Percentiles rank a stretch among this genome's conserved stretches.
Evolutionary conservation across 2,113 vertebrate genomes (phyloP).

Genomic region (Taxidea taxus): DNA sequence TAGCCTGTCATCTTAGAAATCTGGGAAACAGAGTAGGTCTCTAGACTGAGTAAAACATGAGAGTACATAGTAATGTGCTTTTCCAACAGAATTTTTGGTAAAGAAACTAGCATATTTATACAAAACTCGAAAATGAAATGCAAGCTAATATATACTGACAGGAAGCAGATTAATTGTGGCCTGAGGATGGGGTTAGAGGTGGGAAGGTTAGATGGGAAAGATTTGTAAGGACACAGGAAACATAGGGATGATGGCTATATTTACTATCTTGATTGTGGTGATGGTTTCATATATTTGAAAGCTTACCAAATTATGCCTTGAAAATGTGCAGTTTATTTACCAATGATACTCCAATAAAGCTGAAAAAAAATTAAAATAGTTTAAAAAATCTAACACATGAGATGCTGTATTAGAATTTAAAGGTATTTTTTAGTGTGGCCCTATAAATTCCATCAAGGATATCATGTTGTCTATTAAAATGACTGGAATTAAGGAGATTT

Average conservation of each 20-base stretch:
- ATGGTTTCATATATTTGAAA: background rate
- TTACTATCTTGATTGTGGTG: background rate
- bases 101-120: constrained; percentile 62
- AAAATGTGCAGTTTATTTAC: background rate
- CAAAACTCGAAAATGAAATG: background rate
- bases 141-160: background rate
- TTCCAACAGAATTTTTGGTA: constrained; percentile 86
- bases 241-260: background rate
- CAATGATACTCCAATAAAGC: background rate
- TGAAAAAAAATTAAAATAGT: background rate
- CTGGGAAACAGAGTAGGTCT: constrained; percentile 74
- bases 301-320: background rate
- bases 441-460: background rate
- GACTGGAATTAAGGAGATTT: background rate
- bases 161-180: background rate
- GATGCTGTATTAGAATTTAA: background rate
- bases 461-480: background rate
- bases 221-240: background rate
- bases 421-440: background rate
- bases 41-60: constrained; percentile 76
- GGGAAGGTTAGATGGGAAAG: background rate
- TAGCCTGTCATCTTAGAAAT: constrained; percentile 71
- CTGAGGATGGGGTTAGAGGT: background rate
- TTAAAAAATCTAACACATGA: background rate
- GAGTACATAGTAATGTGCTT: constrained; percentile 80